These are phyloP conservation scores for Gobio gobio DNA, from an alignment of 2,113 vertebrate species.

Conservation along the genomic window DNA sequence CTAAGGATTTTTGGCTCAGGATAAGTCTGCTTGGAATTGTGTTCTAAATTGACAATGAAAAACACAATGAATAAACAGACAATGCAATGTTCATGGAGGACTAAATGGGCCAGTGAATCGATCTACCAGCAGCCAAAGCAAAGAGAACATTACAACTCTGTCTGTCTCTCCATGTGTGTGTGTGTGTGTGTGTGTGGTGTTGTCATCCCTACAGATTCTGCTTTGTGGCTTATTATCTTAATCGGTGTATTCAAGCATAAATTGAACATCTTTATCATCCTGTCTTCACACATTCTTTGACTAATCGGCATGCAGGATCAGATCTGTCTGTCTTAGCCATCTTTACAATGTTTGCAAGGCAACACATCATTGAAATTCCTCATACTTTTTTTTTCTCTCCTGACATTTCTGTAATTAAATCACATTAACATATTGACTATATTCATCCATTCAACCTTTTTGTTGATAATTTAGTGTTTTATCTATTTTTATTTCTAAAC, in stretches of 20 bases:
- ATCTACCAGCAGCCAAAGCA: neutral
- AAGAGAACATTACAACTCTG: neutral
- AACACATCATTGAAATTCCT: neutral
- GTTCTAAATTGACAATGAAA: neutral
- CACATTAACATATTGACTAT: neutral
- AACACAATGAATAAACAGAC: constrained; percentile 4
- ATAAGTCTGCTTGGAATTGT: neutral
- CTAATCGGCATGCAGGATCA: neutral
- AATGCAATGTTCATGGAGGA: neutral
- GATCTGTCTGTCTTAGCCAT: neutral
- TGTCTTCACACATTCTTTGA: neutral
- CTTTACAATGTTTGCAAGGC: neutral
- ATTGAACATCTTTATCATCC: neutral
- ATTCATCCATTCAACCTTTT: neutral
- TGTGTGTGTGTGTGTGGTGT: neutral
- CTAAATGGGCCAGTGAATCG: neutral
- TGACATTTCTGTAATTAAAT: neutral
- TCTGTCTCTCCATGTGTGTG: neutral
- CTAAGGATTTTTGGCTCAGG: neutral
- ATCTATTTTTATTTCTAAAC: neutral
- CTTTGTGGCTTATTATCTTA: neutral
- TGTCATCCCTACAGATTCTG: neutral
- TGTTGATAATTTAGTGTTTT: neutral
- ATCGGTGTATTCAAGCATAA: neutral
- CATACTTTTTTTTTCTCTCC: neutral